Evolutionary conservation across 2,797 vertebrate genomes (phyloP).

Genomic region (Molossus molossus): DNA sequence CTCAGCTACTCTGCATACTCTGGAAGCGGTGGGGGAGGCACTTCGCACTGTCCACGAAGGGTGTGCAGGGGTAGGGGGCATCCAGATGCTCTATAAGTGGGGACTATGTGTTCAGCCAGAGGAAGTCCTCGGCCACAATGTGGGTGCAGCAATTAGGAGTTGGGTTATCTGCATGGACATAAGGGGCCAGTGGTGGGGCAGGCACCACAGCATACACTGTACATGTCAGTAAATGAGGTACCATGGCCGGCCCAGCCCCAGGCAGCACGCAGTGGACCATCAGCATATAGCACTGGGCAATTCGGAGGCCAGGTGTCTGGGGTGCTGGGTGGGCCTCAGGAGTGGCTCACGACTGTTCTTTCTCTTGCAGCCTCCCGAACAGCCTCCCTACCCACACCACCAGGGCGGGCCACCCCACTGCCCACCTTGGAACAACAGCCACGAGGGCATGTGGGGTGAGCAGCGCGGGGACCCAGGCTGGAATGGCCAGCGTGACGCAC

Average conservation of each 20-base stretch:
- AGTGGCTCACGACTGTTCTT: fast-evolving
- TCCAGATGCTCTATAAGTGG: too few relatives aligned
- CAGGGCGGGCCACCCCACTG: slow-evolving; percentile 96
- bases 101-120: fast-evolving
- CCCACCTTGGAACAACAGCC: slow-evolving; percentile 97
- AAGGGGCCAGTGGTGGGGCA: background rate
- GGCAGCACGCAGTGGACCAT: background rate
- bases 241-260: background rate
- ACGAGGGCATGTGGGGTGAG: slow-evolving; percentile 98
- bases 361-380: slow-evolving; percentile 83
- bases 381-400: slow-evolving; percentile 92
- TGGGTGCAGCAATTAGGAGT: too few relatives aligned
- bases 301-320: fast-evolving
- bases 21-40: fast-evolving
- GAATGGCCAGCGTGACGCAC: slow-evolving; percentile 94
- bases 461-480: slow-evolving; percentile 95
- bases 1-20: fast-evolving
- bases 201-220: too few relatives aligned
- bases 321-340: fast-evolving
- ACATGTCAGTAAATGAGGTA: fast-evolving
- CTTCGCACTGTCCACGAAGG: fast-evolving
- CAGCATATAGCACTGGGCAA: background rate
- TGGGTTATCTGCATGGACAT: background rate
- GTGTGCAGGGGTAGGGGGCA: fast-evolving
- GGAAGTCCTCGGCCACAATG: background rate